Conservation (phyloP, 2,797 vertebrate species). For the Catharus ustulatus region DNA sequence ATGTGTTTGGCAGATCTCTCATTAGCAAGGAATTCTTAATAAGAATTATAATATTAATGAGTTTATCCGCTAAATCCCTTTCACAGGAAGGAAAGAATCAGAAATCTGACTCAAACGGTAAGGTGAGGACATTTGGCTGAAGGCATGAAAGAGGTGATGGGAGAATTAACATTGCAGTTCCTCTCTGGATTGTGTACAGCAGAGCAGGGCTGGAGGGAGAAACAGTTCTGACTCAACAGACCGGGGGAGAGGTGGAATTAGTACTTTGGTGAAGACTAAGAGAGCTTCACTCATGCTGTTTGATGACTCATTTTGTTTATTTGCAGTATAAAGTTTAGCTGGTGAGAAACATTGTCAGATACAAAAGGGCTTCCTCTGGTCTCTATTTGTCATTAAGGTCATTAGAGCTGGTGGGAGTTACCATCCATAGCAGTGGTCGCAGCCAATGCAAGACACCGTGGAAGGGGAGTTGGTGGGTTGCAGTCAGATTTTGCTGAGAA, state of each 20-base stretch:
- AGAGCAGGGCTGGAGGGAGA: background rate
- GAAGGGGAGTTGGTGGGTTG: background rate
- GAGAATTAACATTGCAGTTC: background rate
- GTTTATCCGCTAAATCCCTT: background rate
- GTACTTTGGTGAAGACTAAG: background rate
- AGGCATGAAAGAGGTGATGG: background rate
- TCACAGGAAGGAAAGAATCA: background rate
- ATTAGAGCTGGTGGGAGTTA: background rate
- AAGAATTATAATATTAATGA: constrained; percentile 4
- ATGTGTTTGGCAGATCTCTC: background rate
- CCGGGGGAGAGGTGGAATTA: background rate
- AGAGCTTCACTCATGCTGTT: background rate
- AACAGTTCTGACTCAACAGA: background rate
- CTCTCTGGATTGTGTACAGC: background rate
- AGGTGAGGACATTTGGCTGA: background rate
- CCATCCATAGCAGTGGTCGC: background rate
- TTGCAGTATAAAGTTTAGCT: background rate
- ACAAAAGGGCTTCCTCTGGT: background rate
- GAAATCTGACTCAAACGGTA: background rate
- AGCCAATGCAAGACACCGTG: rapidly evolving
- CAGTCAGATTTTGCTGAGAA: background rate
- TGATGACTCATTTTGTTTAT: background rate
- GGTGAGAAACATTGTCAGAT: background rate
- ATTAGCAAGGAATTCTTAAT: constrained; percentile 16
- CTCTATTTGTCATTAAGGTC: background rate